Conservation (phyloP, 2,113 vertebrate species). For the Jaculus jaculus region DNA sequence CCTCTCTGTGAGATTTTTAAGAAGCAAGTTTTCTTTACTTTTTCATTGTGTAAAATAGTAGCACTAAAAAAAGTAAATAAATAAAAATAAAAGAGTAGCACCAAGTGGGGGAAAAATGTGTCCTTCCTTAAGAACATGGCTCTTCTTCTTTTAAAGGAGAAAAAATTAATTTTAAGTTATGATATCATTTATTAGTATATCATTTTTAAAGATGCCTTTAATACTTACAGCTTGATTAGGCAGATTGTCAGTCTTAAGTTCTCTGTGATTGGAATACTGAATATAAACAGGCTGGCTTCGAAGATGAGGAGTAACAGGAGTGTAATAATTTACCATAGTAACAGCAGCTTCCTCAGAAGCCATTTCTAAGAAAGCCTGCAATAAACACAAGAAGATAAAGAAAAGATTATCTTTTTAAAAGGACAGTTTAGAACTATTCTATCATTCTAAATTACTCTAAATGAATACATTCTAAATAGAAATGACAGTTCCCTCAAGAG, state of each 20-base stretch:
- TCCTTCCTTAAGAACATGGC: background rate
- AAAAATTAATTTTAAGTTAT: constrained; percentile 47
- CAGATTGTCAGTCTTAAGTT: constrained; percentile 88
- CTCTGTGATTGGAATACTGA: constrained; percentile 90
- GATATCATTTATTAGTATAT: background rate
- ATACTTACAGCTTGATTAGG: constrained; percentile 88
- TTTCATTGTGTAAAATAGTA: too few relatives aligned
- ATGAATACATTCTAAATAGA: constrained; percentile 10
- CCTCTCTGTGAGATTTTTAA: too few relatives aligned
- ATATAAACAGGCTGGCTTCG: constrained; percentile 88
- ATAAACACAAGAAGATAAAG: constrained; percentile 71
- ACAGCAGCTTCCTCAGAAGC: constrained; percentile 90
- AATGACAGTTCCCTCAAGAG: background rate
- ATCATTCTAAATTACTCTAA: constrained; percentile 28
- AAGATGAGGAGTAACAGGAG: constrained; percentile 82
- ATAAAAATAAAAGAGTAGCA: too few relatives aligned
- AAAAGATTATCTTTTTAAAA: constrained; percentile 50
- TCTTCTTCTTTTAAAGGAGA: background rate
- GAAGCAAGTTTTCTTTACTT: too few relatives aligned
- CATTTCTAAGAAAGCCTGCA: constrained; percentile 94
- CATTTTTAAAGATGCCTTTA: constrained; percentile 41
- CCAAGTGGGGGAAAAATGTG: too few relatives aligned
- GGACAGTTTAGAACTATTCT: constrained; percentile 41
- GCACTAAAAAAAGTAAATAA: too few relatives aligned
- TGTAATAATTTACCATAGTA: constrained; percentile 89